phyloP scores from a whole-genome alignment of 2,113 vertebrate species.

The Isichthys henryi region DNA sequence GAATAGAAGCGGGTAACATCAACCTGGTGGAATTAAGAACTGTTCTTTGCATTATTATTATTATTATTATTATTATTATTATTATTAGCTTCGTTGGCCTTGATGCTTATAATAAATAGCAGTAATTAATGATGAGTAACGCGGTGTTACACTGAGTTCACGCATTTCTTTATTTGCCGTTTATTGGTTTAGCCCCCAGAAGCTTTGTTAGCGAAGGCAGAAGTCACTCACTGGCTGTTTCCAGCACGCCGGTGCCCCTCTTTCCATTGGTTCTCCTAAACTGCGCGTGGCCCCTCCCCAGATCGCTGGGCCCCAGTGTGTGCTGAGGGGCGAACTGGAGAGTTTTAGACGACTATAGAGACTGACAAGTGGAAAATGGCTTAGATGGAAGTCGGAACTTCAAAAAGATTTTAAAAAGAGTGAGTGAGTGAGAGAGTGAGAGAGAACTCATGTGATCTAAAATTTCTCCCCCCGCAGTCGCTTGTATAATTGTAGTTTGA shows the following conservation, averaged over 20 bases:
- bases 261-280: background rate
- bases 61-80: background rate
- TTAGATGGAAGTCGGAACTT: conserved; percentile 55
- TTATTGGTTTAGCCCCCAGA: background rate
- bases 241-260: conserved; percentile 7
- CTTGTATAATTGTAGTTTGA: conserved; percentile 50
- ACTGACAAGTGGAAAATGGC: conserved; percentile 68
- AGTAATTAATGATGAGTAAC: background rate
- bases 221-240: background rate
- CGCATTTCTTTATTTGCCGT: background rate
- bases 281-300: conserved; percentile 26
- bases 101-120: background rate
- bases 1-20: background rate
- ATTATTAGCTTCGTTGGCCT: background rate
- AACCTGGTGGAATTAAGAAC: background rate
- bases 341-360: conserved; percentile 55
- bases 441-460: conserved; percentile 45
- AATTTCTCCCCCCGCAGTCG: conserved; percentile 37
- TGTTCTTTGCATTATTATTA: background rate
- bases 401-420: conserved; percentile 43
- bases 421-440: conserved; percentile 31
- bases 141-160: background rate
- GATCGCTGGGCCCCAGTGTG: conserved; percentile 30
- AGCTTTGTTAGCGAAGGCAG: background rate
- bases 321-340: conserved; percentile 36